Percentiles rank a stretch among this genome's conserved stretches.
phyloP scores from a whole-genome alignment of 2,797 vertebrate species.

The Trematomus bernacchii region DNA sequence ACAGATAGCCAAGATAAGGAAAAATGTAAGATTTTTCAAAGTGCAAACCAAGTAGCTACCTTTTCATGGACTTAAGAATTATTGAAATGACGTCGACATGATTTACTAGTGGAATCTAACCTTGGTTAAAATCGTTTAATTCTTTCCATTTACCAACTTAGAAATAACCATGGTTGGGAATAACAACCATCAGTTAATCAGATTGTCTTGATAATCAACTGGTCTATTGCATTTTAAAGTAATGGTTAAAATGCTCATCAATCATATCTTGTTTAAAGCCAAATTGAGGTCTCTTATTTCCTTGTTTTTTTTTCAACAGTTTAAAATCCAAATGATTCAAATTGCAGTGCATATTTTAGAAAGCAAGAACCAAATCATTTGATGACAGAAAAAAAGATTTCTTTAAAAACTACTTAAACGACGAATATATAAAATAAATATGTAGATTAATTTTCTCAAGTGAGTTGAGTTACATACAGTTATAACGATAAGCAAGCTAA shows the following conservation, averaged over 20 bases:
- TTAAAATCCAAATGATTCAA: background rate
- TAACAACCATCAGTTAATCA: background rate
- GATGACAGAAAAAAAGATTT: too few relatives aligned
- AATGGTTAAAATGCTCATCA: background rate
- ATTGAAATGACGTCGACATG: background rate
- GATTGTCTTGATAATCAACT: background rate
- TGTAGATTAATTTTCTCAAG: background rate
- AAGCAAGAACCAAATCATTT: background rate
- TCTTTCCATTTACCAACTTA: background rate
- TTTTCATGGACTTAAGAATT: background rate
- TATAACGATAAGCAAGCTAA: background rate
- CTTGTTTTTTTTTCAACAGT: background rate
- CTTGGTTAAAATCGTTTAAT: background rate
- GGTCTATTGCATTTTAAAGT: background rate
- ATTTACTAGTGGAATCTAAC: background rate
- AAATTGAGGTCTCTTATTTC: fast-evolving
- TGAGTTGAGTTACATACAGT: background rate
- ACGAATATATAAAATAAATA: background rate
- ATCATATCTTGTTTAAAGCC: background rate
- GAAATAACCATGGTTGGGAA: background rate
- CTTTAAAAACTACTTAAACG: background rate
- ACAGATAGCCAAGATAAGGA: background rate
- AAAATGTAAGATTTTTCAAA: background rate
- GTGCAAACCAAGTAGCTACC: background rate
- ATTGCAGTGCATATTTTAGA: background rate